phyloP scores from a whole-genome alignment of 2,797 vertebrate genomes.

The Novumbra hubbsi region DNA sequence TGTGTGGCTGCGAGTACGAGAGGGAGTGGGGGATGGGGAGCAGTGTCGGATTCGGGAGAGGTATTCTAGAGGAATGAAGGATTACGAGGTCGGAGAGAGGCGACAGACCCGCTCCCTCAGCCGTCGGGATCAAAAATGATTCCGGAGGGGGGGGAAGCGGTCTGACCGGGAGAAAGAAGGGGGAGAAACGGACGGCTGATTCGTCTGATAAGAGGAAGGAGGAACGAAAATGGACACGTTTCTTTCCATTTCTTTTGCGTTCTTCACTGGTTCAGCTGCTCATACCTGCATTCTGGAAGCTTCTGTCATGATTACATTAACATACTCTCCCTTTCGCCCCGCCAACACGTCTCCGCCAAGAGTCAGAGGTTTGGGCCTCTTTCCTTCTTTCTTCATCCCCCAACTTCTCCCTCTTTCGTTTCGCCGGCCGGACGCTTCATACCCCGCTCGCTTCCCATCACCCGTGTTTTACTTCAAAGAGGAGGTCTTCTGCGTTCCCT shows the following conservation, averaged over 20 bases:
- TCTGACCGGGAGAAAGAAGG: conserved; percentile 43
- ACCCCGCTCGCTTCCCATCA: neutral
- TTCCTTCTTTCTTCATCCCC: conserved; percentile 34
- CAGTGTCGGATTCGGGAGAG: conserved; percentile 18
- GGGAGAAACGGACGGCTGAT: conserved; percentile 25
- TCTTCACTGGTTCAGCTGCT: conserved; percentile 28
- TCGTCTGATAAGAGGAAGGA: conserved; percentile 14
- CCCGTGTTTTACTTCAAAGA: conserved; percentile 9
- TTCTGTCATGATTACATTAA: conserved; percentile 56
- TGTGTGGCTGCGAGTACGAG: conserved; percentile 21
- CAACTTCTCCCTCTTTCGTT: conserved; percentile 27
- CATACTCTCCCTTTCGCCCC: conserved; percentile 29
- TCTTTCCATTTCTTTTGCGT: conserved; percentile 39
- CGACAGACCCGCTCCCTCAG: conserved; percentile 65
- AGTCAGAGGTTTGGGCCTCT: conserved; percentile 35
- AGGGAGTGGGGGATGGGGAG: conserved; percentile 11
- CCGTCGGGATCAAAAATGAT: conserved; percentile 58
- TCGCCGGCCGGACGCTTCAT: conserved; percentile 43
- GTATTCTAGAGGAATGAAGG: conserved; percentile 67
- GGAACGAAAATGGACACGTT: conserved; percentile 20
- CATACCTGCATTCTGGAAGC: conserved; percentile 46
- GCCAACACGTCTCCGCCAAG: conserved; percentile 18
- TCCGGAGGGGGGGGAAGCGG: conserved; percentile 54
- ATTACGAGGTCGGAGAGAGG: conserved; percentile 63
- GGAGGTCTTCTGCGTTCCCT: neutral